Evolutionary conservation across 2,113 vertebrate genomes (phyloP).

Genomic region (Orthonyx spaldingii): DNA sequence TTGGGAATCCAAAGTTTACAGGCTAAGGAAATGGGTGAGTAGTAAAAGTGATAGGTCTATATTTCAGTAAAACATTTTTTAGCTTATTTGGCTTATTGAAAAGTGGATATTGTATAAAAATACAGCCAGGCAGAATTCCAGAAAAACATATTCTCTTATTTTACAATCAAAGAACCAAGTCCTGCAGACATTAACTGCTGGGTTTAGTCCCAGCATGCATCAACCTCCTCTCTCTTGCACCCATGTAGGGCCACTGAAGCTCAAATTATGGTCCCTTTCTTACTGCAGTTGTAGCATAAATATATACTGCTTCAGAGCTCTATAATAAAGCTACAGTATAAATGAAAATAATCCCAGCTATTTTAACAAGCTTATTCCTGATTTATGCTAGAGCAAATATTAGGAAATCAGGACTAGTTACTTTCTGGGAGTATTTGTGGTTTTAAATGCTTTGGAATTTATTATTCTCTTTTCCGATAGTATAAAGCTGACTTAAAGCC

Average conservation of each 20-base stretch:
- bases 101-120: neutral
- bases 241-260: neutral
- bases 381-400: neutral
- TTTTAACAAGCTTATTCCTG: neutral
- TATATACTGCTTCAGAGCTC: neutral
- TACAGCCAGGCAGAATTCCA: neutral
- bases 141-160: neutral
- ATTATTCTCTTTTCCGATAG: neutral
- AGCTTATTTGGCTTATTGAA: neutral
- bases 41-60: neutral
- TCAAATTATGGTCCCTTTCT: neutral
- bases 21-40: neutral
- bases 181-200: neutral
- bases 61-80: neutral
- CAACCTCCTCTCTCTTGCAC: neutral
- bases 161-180: neutral
- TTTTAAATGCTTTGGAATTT: neutral
- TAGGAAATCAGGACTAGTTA: neutral
- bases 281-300: neutral
- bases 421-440: neutral
- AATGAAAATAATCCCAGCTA: neutral
- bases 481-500: conserved; percentile 14
- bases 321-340: neutral
- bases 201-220: neutral
- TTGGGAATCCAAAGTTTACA: neutral